phyloP scores from a whole-genome alignment of 2,888 invertebrate genomes.

The Lumbricus terrestris region DNA sequence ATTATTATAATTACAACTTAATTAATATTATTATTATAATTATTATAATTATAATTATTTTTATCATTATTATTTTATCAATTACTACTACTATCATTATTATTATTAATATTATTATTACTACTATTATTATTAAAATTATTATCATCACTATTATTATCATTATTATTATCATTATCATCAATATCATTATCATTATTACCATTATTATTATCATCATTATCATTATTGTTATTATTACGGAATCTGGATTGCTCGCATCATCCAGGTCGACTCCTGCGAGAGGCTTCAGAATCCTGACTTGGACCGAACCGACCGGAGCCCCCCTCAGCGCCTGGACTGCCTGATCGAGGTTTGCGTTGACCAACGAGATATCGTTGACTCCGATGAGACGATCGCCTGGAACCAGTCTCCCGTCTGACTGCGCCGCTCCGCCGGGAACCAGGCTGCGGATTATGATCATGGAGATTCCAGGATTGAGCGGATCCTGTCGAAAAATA shows the following conservation, averaged over 20 bases:
- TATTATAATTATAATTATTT: no score
- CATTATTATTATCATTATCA: no score
- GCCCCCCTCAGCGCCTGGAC: constrained; percentile 94
- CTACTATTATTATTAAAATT: no score
- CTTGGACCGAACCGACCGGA: constrained; percentile 86
- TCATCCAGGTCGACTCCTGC: constrained; percentile 45
- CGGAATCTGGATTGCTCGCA: neutral
- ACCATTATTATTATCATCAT: no score
- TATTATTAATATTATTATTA: no score
- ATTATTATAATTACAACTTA: no score
- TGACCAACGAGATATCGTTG: constrained; percentile 87
- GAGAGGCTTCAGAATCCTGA: constrained; percentile 80
- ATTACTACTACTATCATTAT: no score
- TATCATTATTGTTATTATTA: no score
- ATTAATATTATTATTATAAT: no score
- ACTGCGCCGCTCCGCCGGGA: constrained; percentile 95
- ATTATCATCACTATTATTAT: no score
- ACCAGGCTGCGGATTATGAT: constrained; percentile 97
- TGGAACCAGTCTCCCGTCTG: constrained; percentile 92
- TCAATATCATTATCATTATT: no score
- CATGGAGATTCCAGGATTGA: constrained; percentile 92
- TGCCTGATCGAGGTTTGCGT: constrained; percentile 92
- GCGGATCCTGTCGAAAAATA: constrained; percentile 72
- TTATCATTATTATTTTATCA: no score
- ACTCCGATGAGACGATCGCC: constrained; percentile 82